A percentile compares a stretch with the other conserved stretches of the same genome.
Conservation (phyloP, 1,140 invertebrate genomes). For the Neuroterus valhalla region DNA sequence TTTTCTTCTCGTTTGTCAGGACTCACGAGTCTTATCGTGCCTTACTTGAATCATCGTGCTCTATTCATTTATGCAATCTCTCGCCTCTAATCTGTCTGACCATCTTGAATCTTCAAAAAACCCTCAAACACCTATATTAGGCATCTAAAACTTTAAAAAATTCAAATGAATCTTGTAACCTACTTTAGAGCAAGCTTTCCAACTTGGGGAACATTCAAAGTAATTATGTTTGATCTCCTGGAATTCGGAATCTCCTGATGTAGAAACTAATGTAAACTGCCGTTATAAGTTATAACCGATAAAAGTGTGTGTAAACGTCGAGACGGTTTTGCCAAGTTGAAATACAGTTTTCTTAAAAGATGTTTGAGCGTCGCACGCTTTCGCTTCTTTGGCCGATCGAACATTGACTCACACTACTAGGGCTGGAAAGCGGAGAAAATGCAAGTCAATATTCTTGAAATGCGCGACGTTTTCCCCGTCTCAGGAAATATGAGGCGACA, state of each 20-base stretch:
- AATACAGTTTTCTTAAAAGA: slow-evolving; percentile 24
- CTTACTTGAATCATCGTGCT: slow-evolving; percentile 45
- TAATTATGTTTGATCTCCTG: no score
- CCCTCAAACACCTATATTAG: no score
- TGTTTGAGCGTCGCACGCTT: slow-evolving; percentile 6
- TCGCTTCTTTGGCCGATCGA: slow-evolving; percentile 25
- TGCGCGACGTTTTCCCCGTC: not conserved
- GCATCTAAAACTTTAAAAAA: no score
- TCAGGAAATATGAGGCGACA: slow-evolving; percentile 12
- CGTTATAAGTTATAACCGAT: not conserved
- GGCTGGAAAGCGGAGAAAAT: not conserved
- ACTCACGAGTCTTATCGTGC: slow-evolving; percentile 40
- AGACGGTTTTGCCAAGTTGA: slow-evolving; percentile 10
- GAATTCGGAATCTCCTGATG: no score
- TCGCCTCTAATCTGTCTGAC: not conserved
- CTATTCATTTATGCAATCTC: not conserved
- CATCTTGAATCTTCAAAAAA: not conserved
- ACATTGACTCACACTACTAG: slow-evolving; percentile 13
- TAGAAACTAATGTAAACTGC: not conserved
- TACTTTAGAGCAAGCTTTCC: no score
- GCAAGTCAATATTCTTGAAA: slow-evolving; percentile 26
- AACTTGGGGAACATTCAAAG: no score
- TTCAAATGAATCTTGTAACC: no score
- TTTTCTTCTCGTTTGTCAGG: slow-evolving; percentile 47
- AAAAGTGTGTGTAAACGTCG: slow-evolving; percentile 3